phyloP scores from a whole-genome alignment of 2,888 invertebrate species.

The Pedicia rivosa region DNA sequence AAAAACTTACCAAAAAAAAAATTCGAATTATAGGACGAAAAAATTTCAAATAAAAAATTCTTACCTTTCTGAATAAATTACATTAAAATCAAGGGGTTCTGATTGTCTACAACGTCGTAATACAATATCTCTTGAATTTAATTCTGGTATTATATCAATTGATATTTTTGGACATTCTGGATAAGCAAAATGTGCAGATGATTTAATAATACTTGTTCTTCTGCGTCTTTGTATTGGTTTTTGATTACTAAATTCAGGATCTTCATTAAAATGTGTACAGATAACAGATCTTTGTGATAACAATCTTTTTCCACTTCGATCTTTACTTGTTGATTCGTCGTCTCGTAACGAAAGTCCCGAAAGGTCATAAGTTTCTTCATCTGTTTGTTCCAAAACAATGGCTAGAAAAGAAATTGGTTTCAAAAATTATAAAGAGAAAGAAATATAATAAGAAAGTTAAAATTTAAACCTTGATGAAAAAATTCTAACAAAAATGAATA shows the following conservation, averaged over 20 bases:
- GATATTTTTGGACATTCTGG: neutral
- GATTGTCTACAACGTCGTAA: slow-evolving; percentile 52
- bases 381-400: slow-evolving; percentile 14
- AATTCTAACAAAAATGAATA: no score
- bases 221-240: neutral
- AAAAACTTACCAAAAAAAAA: no score
- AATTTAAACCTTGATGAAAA: no score
- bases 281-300: slow-evolving; percentile 1
- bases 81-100: slow-evolving; percentile 42
- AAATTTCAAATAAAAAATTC: slow-evolving; percentile 18
- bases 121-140: slow-evolving; percentile 32
- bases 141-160: slow-evolving; percentile 12
- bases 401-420: slow-evolving; percentile 9
- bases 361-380: slow-evolving; percentile 13
- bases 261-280: slow-evolving; percentile 2
- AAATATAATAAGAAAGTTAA: no score
- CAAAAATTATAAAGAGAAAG: no score
- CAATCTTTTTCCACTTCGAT: neutral
- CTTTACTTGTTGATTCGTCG: slow-evolving; percentile 8
- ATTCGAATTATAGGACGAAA: no score
- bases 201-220: slow-evolving; percentile 3
- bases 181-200: neutral
- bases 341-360: slow-evolving; percentile 11
- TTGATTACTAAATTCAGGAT: neutral
- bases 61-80: slow-evolving; percentile 49